Evolutionary conservation across 2,888 invertebrate species (phyloP), one percentile per base, ranked within the genome.

Genomic region (Plagodis pulveraria): DNA sequence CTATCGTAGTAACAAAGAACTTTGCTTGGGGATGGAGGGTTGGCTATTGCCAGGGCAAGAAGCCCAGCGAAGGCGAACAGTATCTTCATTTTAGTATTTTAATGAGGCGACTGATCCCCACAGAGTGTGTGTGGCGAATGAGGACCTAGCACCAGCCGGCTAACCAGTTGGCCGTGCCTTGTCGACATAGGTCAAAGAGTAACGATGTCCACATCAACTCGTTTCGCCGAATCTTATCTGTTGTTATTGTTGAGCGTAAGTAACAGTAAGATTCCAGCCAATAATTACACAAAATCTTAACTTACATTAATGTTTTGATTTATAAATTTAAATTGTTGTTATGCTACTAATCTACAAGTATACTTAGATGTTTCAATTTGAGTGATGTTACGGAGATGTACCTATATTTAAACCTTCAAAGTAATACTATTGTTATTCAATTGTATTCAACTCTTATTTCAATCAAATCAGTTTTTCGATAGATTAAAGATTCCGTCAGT

Each of bases 1-100:
- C 95, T 95, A 83, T 96, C 95, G 87, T 96, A 96, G 82, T 94
- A 96, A 80, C 96, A 96, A 73, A 96, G 88, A 49, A 96, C 94
- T 87, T 95, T 96, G 75, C 84, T 85, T 58, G 93, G 93, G 34
- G 90, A 81, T 35, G 86, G 81, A 35, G 89, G 84, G 59, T 79
- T 77, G 40, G 87, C 81, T n/a, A 82, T 73, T 33, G 81, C 86
- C 56, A 84, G 73, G 67, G 87, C 87, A 66, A 86, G 62, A 5
- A 86, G 70, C 56, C 83, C 86, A 64, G 83, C 81, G 60, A 89
- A 66, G 52, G 79, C 73, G 48, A 86, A 40, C 34, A 88, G 71
- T 54, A 76, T 67, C 77, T 84, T 84, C 90, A 88, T 91, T 45
- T 45, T 67, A 46, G 73, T 57, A 51, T 63, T 65, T 58, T 47